These are phyloP conservation scores for Idaea aversata DNA, from an alignment of 2,888 invertebrate species.

Conservation along the genomic window DNA sequence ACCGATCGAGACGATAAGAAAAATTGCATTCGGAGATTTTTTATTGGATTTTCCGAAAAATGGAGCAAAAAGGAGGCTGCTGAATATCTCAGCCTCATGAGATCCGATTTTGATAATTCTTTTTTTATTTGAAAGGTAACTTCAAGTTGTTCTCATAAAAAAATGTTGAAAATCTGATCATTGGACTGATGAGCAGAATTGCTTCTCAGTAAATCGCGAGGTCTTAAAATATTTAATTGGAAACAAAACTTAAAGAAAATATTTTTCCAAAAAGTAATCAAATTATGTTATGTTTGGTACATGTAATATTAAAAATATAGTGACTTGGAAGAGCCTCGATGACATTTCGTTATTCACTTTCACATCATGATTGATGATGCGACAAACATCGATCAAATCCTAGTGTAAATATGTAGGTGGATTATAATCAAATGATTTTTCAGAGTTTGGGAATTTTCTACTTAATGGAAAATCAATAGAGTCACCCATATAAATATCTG, in stretches of 20 bases:
- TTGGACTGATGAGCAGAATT: too few relatives aligned
- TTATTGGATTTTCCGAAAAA: too few relatives aligned
- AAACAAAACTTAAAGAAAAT: not conserved
- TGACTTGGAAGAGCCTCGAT: constrained; percentile 2
- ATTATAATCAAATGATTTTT: not conserved
- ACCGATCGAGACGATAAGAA: too few relatives aligned
- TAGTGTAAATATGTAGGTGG: not conserved
- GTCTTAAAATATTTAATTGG: too few relatives aligned
- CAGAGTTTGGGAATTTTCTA: not conserved
- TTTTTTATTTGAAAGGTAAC: too few relatives aligned
- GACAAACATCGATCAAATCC: constrained; percentile 16
- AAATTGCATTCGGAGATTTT: too few relatives aligned
- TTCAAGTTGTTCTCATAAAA: too few relatives aligned
- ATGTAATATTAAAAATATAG: not conserved
- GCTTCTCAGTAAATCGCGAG: too few relatives aligned
- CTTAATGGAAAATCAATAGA: constrained; percentile 1
- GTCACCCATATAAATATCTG: not conserved
- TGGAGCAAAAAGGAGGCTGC: too few relatives aligned
- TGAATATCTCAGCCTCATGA: too few relatives aligned
- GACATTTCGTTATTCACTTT: constrained; percentile 12
- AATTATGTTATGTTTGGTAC: not conserved
- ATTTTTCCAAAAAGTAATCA: not conserved
- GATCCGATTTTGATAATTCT: too few relatives aligned
- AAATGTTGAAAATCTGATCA: too few relatives aligned
- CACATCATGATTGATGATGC: constrained; percentile 15